Evolutionary conservation across 2,113 vertebrate species (phyloP), one percentile per base, ranked within the genome.

Genomic region (Toxotes chatareus): DNA sequence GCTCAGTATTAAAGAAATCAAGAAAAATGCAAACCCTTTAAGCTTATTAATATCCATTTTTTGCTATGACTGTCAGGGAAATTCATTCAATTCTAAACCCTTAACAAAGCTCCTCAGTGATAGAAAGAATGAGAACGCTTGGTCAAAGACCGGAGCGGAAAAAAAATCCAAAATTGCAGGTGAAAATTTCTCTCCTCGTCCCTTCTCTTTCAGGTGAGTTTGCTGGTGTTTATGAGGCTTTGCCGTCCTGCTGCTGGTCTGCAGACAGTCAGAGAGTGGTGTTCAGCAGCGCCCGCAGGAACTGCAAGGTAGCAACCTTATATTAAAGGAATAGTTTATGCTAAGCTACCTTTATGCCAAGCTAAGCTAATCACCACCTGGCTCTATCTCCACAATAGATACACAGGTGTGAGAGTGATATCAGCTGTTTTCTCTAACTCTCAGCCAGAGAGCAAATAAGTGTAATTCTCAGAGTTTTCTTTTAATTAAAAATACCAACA

Each of bases 171-270:
- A 47, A 2, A 51, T 19, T n/a, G 1, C 36, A 61, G 23, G 9
- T 49, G 13, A 46, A 44, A 49, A 7, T 12, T 0, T 59, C 19
- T 47, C 11, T 59, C 40, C 34, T 1, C 56, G 4, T 47, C 0
- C 53, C 17, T 27, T 74, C 7, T 73, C 47, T 76, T 72, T 38
- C 80, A 95, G 95, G 90, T 59, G 90, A 89, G 55, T 96, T 95
- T 89, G 91, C 91, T 56, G 95, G 95, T 13, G 61, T 96, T n/a
- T 96, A 96, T 66, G 93, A 94, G 55, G 63, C 88, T 0, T 68
- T 95, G 44, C 60, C 95, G 1, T 64, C 89, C 0, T 67, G 89
- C 66, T 97, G 96, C 90, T 97, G 96, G 96, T 95, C 96, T 0
- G 92, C 92, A 0, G 95, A 97, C 89, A 93, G 94, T 84, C 93